Evolutionary conservation across 1,140 invertebrate genomes (phyloP).

Genomic region (Tachypleus tridentatus): DNA sequence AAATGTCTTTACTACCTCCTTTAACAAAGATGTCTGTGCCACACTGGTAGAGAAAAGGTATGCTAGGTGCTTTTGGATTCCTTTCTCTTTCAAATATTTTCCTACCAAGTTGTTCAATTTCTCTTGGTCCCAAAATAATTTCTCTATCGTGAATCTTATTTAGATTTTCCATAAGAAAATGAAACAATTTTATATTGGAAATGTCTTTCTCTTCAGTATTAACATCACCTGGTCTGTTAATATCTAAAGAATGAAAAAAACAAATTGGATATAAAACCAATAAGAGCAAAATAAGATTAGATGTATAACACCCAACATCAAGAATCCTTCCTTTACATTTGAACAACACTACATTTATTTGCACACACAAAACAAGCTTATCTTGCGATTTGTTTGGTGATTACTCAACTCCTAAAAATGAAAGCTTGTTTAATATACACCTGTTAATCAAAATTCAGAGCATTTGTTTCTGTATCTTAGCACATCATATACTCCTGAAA

Average conservation of each 20-base stretch:
- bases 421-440: too few relatives aligned
- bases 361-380: too few relatives aligned
- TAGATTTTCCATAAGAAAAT: slow-evolving; percentile 45
- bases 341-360: too few relatives aligned
- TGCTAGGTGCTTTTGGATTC: background rate
- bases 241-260: slow-evolving; percentile 12
- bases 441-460: too few relatives aligned
- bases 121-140: slow-evolving; percentile 43
- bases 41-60: slow-evolving; percentile 17
- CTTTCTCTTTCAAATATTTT: slow-evolving; percentile 34
- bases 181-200: slow-evolving; percentile 47
- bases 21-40: background rate
- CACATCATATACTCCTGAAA: too few relatives aligned
- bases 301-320: too few relatives aligned
- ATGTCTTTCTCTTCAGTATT: slow-evolving; percentile 26
- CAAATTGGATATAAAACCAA: background rate
- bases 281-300: slow-evolving; percentile 1
- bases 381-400: too few relatives aligned
- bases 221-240: slow-evolving; percentile 11
- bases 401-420: too few relatives aligned
- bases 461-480: too few relatives aligned
- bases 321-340: too few relatives aligned
- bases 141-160: slow-evolving; percentile 48
- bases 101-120: slow-evolving; percentile 42
- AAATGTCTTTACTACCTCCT: background rate